Base-by-base conservation (phyloP, 2,888 invertebrate species). In the Tupiocoris notatus region DNA sequence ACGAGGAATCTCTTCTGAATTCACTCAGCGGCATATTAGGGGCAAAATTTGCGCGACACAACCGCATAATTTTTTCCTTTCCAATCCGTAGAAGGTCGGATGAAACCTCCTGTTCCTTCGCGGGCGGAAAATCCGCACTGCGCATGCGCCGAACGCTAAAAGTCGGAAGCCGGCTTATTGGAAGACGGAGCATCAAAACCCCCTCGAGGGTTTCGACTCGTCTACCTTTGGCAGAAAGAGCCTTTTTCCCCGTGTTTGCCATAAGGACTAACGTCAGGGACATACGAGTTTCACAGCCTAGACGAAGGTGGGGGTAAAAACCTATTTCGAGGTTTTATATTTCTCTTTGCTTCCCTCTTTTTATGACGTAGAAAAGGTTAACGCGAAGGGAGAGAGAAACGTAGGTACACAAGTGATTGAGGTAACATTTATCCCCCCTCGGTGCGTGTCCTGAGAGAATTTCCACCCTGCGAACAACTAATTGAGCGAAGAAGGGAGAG, bases 151-250 rank as follows among this genome's bases (percentile, higher is more conserved):
- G 9, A 57, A 20, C 9, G n/a, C 7, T 20, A 62, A 61, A 73
- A 73, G 73, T 73, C 23, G 39, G 62, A 58, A n/a, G 66, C 57
- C 24, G 74, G 77, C 78, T 68, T 68, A 77, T 78, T 78, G 77
- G 77, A 76, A 78, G 77, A 68, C 73, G 59, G 61, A 56, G 77
- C 77, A 77, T 75, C 77, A 78, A 76, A 73, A 54, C 76, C 67
- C 67, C 39, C 66, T 59, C 58, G 71, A 73, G 73, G 73, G 73
- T n/a, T 57, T 62, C 62, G 12, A 39, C 39, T 39, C 39, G 12
- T 12, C 39, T 39, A 7, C 12, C 6, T 3, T 12, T 7, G 39
- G 12, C 3, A 39, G 39, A 39, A n/a, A n/a, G n/a, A 12, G 12
- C 39, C 39, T 12, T 39, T 39, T 39, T 39, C 39, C 39, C 39